Evolutionary conservation across 1,140 invertebrate species (phyloP), one percentile per base, ranked within the genome.

Genomic region (Pantala flavescens): DNA sequence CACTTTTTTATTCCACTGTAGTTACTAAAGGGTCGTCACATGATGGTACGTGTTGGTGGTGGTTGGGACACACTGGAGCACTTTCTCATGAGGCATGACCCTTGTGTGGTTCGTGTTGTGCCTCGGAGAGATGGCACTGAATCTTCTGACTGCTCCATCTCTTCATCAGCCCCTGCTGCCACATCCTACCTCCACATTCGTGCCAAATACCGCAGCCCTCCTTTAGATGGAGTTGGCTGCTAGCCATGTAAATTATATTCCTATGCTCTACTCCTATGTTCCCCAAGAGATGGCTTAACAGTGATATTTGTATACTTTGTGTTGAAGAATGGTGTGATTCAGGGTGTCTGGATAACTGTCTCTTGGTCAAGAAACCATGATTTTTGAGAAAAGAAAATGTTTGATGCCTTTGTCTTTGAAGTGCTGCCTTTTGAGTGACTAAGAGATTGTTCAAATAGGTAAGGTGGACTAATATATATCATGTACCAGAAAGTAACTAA

Each of bases 31-130:
- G 91, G 91, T 71, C 86, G 90, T 70, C 93, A 94, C 82, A 95
- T 96, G 84, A 97, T 97, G 94, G 95, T 97, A 14, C 87, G 95
- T 79, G 94, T 97, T 23, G 95, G 94, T 70, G 95, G 94, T 72
- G 90, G 94, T 70, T 96, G 94, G 94, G 93, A 96, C 82, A 96
- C 94, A 12, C 84, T 97, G 80, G 92, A 95, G 80, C 93, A 96
- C 84, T 97, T 96, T 83, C 85, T 97, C 79, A 88, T 91, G 79
- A 90, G 92, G 75, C 93, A 96, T 84, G 93, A 96, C 82, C 94
- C 94, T 70, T 95, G 93, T 84, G 90, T 92, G 87, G 90, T 89
- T 86, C 90, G 89, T 84, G 86, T 88, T 76, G 79, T 88, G 84
- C 83, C 80, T 78, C 85, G 85, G 76, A 23, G 43, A 21, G 23